Base-by-base conservation (phyloP, 2,113 vertebrate species). In the Bubo bubo region DNA sequence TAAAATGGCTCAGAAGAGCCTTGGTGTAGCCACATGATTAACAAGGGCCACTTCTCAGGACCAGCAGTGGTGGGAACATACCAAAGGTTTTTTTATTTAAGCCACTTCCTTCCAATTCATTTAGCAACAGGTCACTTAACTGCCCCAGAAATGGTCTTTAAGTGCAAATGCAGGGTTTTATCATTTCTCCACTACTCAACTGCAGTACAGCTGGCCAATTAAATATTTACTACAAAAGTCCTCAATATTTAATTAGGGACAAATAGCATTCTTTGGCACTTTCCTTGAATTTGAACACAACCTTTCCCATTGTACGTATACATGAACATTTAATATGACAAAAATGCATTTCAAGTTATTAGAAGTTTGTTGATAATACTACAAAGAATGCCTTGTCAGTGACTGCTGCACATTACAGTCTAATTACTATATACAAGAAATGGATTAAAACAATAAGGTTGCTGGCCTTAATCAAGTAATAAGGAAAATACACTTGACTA, bases 231-330 rank as follows among this genome's bases (percentile, higher is more conserved):
- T 26, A 23, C 23, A 59, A 4, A 96, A 80, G 63, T 74, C 43
- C 94, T 98, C 96, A 97, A 98, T 98, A 98, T 98, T 98, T 98
- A 95, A 98, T 98, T 80, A 95, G 90, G 96, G 94, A 96, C 89
- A 97, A 97, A 97, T 80, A 95, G 94, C 80, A 85, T 88, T 94
- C 84, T 93, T 98, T 88, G 82, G 70, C 58, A 92, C 79, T 89
- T 82, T n/a, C 53, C 55, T 45, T 86, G 73, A 52, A 79, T 94
- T 94, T 86, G 95, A 96, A 96, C 97, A 79, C 35, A 93, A 74
- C 39, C 35, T 64, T 79, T 94, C 93, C 75, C 56, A 64, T 72
- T 92, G 86, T 72, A 97, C 45, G 43, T 50, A 18, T 52, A 80
- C 22, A 43, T 6, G 43, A 94, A 75, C 94, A 66, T 84, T 96